Conservation (phyloP, 2,113 vertebrate genomes). For the Microcebus murinus region DNA sequence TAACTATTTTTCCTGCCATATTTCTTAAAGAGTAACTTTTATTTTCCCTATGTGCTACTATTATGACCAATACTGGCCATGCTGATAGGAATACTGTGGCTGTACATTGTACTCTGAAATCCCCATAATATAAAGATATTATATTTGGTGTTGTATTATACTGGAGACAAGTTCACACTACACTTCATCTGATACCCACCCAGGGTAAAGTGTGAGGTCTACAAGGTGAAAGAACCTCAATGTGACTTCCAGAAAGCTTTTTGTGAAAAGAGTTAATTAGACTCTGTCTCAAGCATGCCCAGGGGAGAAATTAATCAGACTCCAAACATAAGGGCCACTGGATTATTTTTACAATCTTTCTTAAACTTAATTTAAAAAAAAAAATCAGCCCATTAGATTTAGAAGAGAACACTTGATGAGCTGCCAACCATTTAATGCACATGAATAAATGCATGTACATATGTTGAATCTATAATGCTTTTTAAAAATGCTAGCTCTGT, state of each 20-base stretch:
- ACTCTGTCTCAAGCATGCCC: neutral
- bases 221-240: neutral
- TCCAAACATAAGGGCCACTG: neutral
- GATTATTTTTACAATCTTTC: slow-evolving; percentile 34
- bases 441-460: slow-evolving; percentile 76
- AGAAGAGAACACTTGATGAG: slow-evolving; percentile 50
- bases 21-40: neutral
- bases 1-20: neutral
- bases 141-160: neutral
- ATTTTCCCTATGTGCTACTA: neutral
- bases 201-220: neutral
- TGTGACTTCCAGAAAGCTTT: neutral
- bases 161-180: neutral
- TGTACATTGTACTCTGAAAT: neutral
- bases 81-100: neutral
- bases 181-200: neutral
- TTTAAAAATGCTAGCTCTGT: slow-evolving; percentile 42
- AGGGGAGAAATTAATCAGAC: neutral
- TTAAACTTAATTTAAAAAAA: slow-evolving; percentile 15
- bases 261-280: neutral
- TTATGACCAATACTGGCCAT: neutral
- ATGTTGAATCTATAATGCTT: slow-evolving; percentile 59
- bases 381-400: slow-evolving; percentile 35
- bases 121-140: neutral
- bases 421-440: slow-evolving; percentile 59